Percentiles rank a stretch among this genome's conserved stretches.
These are phyloP conservation scores for Xyrauchen texanus DNA, from an alignment of 2,113 vertebrate genomes.

Conservation along the genomic window DNA sequence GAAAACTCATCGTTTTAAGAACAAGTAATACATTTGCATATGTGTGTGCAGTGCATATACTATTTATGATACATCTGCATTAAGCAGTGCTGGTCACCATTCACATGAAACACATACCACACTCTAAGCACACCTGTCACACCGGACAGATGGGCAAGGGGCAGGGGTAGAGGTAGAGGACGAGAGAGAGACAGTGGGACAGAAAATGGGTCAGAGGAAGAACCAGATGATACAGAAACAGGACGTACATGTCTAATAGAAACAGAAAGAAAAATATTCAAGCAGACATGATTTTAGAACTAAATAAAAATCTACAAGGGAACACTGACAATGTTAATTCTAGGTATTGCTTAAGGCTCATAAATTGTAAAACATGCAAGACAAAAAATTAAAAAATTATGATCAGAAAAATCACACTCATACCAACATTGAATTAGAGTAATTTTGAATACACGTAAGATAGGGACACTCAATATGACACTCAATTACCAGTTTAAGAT, in stretches of 20 bases:
- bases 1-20: neutral
- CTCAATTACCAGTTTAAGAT: too few species aligned
- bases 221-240: conserved; percentile 10
- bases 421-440: too few species aligned
- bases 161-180: conserved; percentile 4
- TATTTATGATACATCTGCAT: neutral
- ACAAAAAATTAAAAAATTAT: neutral
- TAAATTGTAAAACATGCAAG: neutral
- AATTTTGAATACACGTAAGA: too few species aligned
- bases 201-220: conserved; percentile 24
- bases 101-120: too few species aligned
- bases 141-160: conserved; percentile 14
- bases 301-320: neutral
- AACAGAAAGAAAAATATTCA: conserved; percentile 43
- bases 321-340: neutral
- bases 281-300: conserved; percentile 14
- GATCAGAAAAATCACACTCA: too few species aligned
- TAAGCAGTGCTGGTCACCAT: neutral
- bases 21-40: neutral
- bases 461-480: too few species aligned
- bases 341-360: neutral
- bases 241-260: conserved; percentile 31
- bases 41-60: neutral
- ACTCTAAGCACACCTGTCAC: conserved; percentile 26
- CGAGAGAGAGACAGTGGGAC: neutral